Conservation (phyloP, 2,113 vertebrate genomes). For the Geothlypis trichas region DNA sequence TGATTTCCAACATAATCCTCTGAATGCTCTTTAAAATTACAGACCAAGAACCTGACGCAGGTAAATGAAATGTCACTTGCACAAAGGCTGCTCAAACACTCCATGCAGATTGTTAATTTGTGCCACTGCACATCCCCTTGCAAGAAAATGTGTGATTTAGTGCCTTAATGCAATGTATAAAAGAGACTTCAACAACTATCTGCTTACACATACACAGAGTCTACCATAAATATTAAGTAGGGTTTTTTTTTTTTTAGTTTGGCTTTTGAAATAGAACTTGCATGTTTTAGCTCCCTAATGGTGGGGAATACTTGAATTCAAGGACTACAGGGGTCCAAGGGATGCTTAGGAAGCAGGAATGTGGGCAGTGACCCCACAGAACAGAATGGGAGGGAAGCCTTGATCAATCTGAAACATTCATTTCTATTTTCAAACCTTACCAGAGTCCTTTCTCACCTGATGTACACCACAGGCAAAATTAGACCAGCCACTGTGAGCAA, state of each 20-base stretch:
- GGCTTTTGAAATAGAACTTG: background rate
- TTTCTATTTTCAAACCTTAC: background rate
- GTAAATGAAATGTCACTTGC: conserved; percentile 71
- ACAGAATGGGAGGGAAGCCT: background rate
- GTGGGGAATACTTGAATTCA: background rate
- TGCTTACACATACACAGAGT: background rate
- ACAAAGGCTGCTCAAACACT: conserved; percentile 57
- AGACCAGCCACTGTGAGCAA: background rate
- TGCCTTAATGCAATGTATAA: background rate
- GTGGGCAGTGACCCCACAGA: background rate
- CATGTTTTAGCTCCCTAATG: background rate
- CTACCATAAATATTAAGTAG: background rate
- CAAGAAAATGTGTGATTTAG: conserved; percentile 34
- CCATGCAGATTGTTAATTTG: conserved; percentile 25
- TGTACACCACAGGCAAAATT: background rate
- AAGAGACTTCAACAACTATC: conserved; percentile 39
- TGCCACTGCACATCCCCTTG: conserved; percentile 27
- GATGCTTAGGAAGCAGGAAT: background rate
- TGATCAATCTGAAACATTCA: background rate
- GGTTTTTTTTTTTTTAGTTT: background rate
- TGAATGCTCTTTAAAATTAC: conserved; percentile 71
- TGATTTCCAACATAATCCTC: conserved; percentile 75
- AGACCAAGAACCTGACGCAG: conserved; percentile 65
- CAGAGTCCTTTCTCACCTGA: background rate
- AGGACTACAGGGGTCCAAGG: background rate